phyloP scores from a whole-genome alignment of 2,888 invertebrate species.

The Papilio protenor region DNA sequence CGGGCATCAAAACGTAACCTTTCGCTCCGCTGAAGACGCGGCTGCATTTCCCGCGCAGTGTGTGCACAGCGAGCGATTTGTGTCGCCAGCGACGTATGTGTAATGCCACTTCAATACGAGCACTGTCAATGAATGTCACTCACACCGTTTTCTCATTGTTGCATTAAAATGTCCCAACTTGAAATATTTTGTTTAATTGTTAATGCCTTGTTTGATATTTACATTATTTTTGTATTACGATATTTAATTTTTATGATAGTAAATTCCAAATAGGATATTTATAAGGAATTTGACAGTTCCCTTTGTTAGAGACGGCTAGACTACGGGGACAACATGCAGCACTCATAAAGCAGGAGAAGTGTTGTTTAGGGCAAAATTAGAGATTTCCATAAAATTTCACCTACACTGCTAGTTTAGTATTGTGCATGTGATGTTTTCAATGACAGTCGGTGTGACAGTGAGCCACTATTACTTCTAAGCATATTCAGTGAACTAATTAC shows the following conservation, averaged over 20 bases:
- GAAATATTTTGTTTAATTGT: not conserved
- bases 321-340: no score
- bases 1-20: slow-evolving; percentile 44
- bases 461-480: slow-evolving; percentile 58
- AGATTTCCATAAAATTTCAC: no score
- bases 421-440: not conserved
- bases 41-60: slow-evolving; percentile 53
- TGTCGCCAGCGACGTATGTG: slow-evolving; percentile 61
- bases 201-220: not conserved
- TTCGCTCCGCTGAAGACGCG: slow-evolving; percentile 19
- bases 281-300: no score
- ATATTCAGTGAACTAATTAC: slow-evolving; percentile 76
- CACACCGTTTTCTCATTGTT: slow-evolving; percentile 51
- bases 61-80: slow-evolving; percentile 69
- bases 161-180: not conserved
- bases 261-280: no score
- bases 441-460: not conserved
- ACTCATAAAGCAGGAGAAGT: no score
- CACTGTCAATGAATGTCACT: slow-evolving; percentile 48
- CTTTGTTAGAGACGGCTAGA: no score
- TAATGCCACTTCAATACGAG: slow-evolving; percentile 63
- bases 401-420: not conserved
- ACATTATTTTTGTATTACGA: not conserved
- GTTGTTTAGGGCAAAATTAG: no score
- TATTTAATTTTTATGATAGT: not conserved